Base-by-base conservation (phyloP, 2,797 vertebrate species). In the Scomberomorus guttatus region DNA sequence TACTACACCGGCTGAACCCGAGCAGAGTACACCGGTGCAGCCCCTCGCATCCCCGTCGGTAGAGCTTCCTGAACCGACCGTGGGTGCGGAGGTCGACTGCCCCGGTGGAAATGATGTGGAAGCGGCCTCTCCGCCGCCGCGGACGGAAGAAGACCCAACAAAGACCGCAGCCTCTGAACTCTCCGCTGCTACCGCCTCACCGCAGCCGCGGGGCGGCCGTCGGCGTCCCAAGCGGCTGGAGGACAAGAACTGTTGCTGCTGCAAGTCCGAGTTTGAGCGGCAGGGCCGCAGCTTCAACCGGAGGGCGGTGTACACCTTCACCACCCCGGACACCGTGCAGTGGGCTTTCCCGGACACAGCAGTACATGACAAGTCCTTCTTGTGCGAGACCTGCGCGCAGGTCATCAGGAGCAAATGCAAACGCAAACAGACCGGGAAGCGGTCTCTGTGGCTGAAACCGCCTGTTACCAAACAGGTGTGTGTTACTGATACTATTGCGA, bases 361-460 rank as follows among this genome's bases (percentile, higher is more conserved):
- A 0, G 84, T 84, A 0, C 46, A 82, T 12, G 86, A 90, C 0
- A 85, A 85, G 63, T 92, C 91, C 5, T 94, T 92, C 72, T 27
- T 93, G 52, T 94, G 93, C 6, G 93, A 94, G 64, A 80, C 77
- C 2, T 94, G 93, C 32, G 93, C 89, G 0, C 92, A 93, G 83
- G 18, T 90, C 12, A 64, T 94, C 68, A 17, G 89, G 51, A 86
- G 63, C 82, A 91, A 72, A 1, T 80, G 88, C 6, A 86, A 79
- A n/a, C 80, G 92, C 14, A 91, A 77, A 22, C 87, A 87, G 56
- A 77, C 25, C 34, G 82, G 87, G 6, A 92, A 85, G 80, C 18
- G 89, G 14, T 7, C 34, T 0, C 13, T 94, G 74, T 94, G 92
- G 92, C 55, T 91, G 14, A 87, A 81, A 51, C 91, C 92, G 0